Conservation (phyloP, 2,888 invertebrate species). For the Trachelus iudaicus region DNA sequence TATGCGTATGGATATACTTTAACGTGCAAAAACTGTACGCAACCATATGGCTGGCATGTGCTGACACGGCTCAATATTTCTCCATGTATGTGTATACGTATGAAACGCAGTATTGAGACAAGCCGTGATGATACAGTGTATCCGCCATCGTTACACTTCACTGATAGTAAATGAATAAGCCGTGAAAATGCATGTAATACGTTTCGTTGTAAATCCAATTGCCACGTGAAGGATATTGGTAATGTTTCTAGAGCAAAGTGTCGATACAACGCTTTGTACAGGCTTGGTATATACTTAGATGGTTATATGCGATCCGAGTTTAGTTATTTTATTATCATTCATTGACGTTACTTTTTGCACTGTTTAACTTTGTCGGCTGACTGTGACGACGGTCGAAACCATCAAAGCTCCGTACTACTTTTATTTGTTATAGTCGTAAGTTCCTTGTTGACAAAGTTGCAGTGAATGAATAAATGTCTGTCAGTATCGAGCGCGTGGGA, state of each 20-base stretch:
- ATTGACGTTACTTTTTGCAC: neutral
- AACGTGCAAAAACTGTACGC: neutral
- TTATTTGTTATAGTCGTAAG: neutral
- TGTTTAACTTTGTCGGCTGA: neutral
- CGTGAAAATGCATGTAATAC: neutral
- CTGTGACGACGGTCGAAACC: neutral
- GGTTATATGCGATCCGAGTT: neutral
- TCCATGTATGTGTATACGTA: conserved; percentile 3
- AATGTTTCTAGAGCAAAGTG: neutral
- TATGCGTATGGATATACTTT: neutral
- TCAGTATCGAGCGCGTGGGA: conserved; percentile 35
- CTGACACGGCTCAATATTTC: conserved; percentile 9
- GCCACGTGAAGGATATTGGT: neutral
- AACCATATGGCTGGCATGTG: conserved; percentile 46
- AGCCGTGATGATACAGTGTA: neutral
- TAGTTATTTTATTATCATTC: neutral
- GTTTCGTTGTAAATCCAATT: neutral
- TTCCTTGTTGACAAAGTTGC: neutral
- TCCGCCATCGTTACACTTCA: neutral
- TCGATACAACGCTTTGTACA: neutral
- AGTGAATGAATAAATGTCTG: conserved; percentile 34
- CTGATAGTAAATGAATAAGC: neutral
- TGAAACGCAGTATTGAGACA: neutral
- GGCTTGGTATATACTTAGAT: neutral
- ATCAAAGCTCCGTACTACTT: neutral